phyloP scores from a whole-genome alignment of 53 echinoderm and acorn worm species.

The Arbacia lixula region DNA sequence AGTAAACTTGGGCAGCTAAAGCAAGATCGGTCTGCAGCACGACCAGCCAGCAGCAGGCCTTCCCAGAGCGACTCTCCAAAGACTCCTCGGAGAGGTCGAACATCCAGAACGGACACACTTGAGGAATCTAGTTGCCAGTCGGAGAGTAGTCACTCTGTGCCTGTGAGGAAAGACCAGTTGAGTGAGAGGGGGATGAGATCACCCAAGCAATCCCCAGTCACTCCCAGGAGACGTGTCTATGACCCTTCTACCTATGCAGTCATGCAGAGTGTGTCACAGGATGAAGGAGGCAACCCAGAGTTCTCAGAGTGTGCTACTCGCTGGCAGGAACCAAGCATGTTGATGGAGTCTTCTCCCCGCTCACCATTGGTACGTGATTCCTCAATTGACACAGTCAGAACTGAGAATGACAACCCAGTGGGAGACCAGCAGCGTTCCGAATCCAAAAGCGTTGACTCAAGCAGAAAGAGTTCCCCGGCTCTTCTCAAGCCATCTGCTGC shows the following conservation, averaged over 20 bases:
- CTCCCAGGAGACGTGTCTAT: constrained; percentile 55
- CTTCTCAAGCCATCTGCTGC: constrained; percentile 33
- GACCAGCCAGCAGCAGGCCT: constrained; percentile 29
- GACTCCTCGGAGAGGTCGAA: constrained; percentile 59
- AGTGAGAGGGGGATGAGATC: constrained; percentile 63
- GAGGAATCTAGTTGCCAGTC: constrained; percentile 74
- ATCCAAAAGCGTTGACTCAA: constrained; percentile 10
- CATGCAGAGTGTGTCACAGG: constrained; percentile 82
- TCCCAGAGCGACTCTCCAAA: constrained; percentile 49
- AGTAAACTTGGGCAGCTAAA: constrained; percentile 85
- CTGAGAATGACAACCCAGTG: constrained; percentile 57
- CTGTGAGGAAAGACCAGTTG: constrained; percentile 58
- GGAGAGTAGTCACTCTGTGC: constrained; percentile 64
- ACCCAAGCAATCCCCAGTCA: constrained; percentile 69
- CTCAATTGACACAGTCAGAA: constrained; percentile 59
- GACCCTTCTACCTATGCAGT: constrained; percentile 92
- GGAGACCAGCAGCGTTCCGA: constrained; percentile 43
- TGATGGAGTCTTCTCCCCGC: constrained; percentile 70
- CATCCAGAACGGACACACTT: constrained; percentile 72
- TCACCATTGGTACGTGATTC: constrained; percentile 53
- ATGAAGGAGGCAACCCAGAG: constrained; percentile 79
- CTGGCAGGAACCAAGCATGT: constrained; percentile 90
- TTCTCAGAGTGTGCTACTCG: constrained; percentile 93
- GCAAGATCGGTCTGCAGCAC: constrained; percentile 66
- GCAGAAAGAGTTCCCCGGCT: constrained; percentile 4